Percentiles rank a stretch among this genome's conserved stretches.
Conservation (phyloP, 1,140 invertebrate species). For the Chymomyza costata region DNA sequence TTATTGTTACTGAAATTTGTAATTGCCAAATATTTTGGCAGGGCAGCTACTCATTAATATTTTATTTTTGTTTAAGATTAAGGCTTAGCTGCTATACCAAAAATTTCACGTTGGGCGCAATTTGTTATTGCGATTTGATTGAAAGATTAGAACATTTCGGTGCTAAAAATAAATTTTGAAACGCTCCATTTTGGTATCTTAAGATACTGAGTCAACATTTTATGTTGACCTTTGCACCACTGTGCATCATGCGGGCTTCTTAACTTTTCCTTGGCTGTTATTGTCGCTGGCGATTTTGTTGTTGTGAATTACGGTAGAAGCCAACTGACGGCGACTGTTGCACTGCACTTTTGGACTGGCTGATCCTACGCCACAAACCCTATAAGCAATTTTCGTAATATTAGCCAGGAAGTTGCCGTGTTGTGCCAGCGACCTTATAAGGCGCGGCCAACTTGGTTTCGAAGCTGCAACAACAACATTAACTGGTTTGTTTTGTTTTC, state of each 20-base stretch:
- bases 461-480: slow-evolving; percentile 22
- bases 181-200: no score
- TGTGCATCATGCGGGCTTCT: slow-evolving; percentile 49
- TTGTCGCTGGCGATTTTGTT: slow-evolving; percentile 27
- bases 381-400: slow-evolving; percentile 73
- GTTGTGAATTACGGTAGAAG: slow-evolving; percentile 72
- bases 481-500: slow-evolving; percentile 36
- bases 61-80: no score
- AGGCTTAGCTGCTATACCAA: no score
- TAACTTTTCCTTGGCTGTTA: slow-evolving; percentile 52
- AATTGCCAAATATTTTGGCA: no score
- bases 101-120: no score
- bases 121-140: no score
- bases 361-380: neutral
- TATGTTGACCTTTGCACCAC: slow-evolving; percentile 28
- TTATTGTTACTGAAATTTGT: no score
- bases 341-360: slow-evolving; percentile 9
- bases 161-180: no score
- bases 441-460: slow-evolving; percentile 30
- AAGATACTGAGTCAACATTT: no score
- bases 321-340: slow-evolving; percentile 49
- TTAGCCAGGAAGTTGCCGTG: slow-evolving; percentile 66
- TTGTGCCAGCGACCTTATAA: slow-evolving; percentile 67
- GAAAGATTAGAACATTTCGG: no score
- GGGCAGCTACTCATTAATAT: no score